A percentile compares a stretch with the other conserved stretches of the same genome.
Evolutionary conservation across 2,888 invertebrate species (phyloP).

Genomic region (Ophion slaviceki): DNA sequence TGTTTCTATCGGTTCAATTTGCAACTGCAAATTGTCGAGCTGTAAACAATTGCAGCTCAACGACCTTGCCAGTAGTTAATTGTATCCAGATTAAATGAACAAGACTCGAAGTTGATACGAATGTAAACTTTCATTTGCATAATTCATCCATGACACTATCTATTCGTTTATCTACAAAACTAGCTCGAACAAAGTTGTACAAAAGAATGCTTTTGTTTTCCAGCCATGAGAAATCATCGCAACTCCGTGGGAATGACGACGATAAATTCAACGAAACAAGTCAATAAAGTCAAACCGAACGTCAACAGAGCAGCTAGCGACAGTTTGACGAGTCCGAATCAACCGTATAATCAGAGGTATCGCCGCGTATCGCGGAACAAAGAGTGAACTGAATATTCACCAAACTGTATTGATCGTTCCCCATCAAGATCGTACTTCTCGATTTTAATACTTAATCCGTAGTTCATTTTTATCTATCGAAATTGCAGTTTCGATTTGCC

Average conservation of each 20-base stretch:
- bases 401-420: conserved; percentile 11
- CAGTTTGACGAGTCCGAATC: conserved; percentile 87
- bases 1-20: too few species aligned
- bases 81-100: background rate
- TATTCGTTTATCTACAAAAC: background rate
- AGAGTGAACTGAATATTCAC: background rate
- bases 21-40: background rate
- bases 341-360: conserved; percentile 88
- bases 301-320: conserved; percentile 91
- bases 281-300: conserved; percentile 95
- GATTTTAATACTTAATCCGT: too few species aligned
- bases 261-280: conserved; percentile 92
- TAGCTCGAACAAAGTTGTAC: too few species aligned
- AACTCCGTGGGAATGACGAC: conserved; percentile 89
- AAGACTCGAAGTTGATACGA: background rate
- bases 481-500: too few species aligned
- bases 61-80: background rate
- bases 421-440: too few species aligned
- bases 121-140: background rate
- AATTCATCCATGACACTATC: background rate
- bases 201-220: conserved; percentile 55
- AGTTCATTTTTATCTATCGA: too few species aligned
- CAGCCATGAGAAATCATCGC: conserved; percentile 93
- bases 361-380: conserved; percentile 53
- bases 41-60: background rate